Evolutionary conservation across 2,797 vertebrate species (phyloP).

Genomic region (Pristis pectinata): DNA sequence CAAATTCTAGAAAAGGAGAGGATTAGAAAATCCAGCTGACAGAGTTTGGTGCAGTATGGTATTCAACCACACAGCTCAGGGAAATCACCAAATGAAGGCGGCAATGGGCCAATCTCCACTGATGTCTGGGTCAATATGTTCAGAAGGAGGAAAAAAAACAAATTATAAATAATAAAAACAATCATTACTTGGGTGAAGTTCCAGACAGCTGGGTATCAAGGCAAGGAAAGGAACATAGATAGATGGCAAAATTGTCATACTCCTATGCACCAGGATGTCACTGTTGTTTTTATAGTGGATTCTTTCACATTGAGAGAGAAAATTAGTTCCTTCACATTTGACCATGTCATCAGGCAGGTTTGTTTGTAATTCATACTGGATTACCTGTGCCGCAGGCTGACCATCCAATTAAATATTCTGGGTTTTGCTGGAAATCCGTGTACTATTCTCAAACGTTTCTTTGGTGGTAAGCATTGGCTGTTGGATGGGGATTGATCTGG

Average conservation of each 20-base stretch:
- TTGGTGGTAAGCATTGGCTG: constrained; percentile 54
- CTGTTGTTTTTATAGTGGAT: neutral
- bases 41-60: neutral
- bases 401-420: constrained; percentile 88
- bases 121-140: neutral
- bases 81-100: neutral
- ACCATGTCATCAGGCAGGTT: neutral
- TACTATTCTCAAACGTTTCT: constrained; percentile 74
- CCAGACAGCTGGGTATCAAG: neutral
- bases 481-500: neutral
- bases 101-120: neutral
- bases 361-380: neutral
- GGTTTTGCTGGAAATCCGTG: constrained; percentile 79
- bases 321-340: neutral
- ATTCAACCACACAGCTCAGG: neutral
- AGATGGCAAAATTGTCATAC: neutral
- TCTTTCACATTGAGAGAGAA: neutral
- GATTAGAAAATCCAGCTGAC: neutral
- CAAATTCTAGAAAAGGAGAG: neutral
- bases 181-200: neutral
- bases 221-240: neutral
- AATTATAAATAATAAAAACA: neutral
- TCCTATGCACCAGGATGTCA: neutral
- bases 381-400: constrained; percentile 82
- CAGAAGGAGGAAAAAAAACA: neutral